A percentile compares a stretch with the other conserved stretches of the same genome.
Evolutionary conservation across 2,888 invertebrate genomes (phyloP).

Genomic region (Ferdinandea cuprea): DNA sequence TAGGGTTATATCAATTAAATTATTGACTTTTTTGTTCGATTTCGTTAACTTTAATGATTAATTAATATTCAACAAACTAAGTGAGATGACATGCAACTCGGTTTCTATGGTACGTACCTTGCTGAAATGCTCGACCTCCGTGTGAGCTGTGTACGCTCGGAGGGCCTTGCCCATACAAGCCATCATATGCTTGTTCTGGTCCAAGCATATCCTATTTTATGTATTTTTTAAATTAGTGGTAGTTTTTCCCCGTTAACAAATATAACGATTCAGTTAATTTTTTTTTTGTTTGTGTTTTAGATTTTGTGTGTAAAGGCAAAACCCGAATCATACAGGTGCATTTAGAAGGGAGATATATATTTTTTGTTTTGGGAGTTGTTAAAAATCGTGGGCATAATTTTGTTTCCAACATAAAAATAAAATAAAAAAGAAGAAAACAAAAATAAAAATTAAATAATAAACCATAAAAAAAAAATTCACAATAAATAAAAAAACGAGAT

Average conservation of each 20-base stretch:
- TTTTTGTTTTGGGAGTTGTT: constrained; percentile 67
- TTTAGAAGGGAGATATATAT: constrained; percentile 61
- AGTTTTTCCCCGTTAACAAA: constrained; percentile 62
- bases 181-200: constrained; percentile 96
- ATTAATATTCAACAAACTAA: constrained; percentile 68
- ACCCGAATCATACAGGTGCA: constrained; percentile 75
- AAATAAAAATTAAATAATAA: constrained; percentile 64
- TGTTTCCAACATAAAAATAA: constrained; percentile 75
- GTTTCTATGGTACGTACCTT: constrained; percentile 87
- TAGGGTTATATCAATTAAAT: constrained; percentile 63
- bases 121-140: constrained; percentile 90
- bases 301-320: constrained; percentile 67
- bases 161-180: constrained; percentile 95
- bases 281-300: constrained; percentile 40
- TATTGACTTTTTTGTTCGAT: constrained; percentile 28
- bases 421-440: constrained; percentile 61
- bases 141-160: constrained; percentile 93
- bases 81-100: constrained; percentile 73
- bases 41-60: constrained; percentile 61
- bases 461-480: constrained; percentile 57
- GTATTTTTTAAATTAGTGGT: constrained; percentile 72
- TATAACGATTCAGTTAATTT: constrained; percentile 66
- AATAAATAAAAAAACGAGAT: neutral
- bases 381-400: constrained; percentile 75
- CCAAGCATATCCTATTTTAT: constrained; percentile 86